Percentiles rank a stretch among this genome's conserved stretches.
These are phyloP conservation scores for Tethea ocularis DNA, from an alignment of 2,888 invertebrate genomes.

Conservation along the genomic window DNA sequence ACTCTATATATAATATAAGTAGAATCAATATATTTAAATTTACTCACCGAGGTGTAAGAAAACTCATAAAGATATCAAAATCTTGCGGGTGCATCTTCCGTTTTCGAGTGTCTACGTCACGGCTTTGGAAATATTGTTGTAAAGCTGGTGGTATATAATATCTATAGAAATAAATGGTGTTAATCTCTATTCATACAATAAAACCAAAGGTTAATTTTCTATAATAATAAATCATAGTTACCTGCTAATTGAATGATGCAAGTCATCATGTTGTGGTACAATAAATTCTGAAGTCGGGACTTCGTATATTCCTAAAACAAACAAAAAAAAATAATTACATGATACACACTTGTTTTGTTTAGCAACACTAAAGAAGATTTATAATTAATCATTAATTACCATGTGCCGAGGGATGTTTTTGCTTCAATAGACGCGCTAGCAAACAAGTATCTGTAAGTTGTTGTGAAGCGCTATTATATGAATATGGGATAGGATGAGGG, in stretches of 20 bases:
- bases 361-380: constrained; percentile 8
- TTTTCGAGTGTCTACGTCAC: constrained; percentile 40
- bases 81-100: constrained; percentile 68
- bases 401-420: constrained; percentile 48
- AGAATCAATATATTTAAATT: neutral
- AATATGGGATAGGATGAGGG: constrained; percentile 25
- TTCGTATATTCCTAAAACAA: constrained; percentile 47
- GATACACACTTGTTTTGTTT: constrained; percentile 9
- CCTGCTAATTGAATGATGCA: constrained; percentile 35
- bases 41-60: constrained; percentile 57
- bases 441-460: constrained; percentile 57
- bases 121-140: constrained; percentile 42
- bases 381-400: constrained; percentile 39
- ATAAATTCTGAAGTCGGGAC: constrained; percentile 33
- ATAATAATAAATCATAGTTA: constrained; percentile 23
- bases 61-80: constrained; percentile 58
- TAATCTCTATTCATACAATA: too few relatives aligned
- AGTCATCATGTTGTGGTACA: constrained; percentile 31
- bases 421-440: constrained; percentile 58
- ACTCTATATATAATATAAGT: too few relatives aligned
- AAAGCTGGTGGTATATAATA: constrained; percentile 30
- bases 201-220: neutral
- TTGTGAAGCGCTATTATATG: constrained; percentile 28
- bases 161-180: constrained; percentile 32
- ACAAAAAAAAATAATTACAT: constrained; percentile 7